Percentiles rank a stretch among this genome's conserved stretches.
These are phyloP conservation scores for Colossoma macropomum DNA, from an alignment of 2,113 vertebrate species.

Conservation along the genomic window DNA sequence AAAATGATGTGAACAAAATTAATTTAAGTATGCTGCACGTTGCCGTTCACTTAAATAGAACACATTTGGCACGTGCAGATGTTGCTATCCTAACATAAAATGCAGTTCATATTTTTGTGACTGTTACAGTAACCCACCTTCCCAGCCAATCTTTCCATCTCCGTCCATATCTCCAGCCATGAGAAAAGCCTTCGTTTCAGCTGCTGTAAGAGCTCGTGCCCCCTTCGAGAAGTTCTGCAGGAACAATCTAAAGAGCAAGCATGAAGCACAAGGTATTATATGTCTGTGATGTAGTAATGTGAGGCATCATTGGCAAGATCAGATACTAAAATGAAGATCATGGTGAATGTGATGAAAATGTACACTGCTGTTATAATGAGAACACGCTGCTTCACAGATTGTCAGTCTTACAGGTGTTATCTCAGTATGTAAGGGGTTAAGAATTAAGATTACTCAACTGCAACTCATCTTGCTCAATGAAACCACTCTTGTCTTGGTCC, in stretches of 20 bases:
- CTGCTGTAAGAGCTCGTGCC: constrained; percentile 67
- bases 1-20: too few relatives aligned
- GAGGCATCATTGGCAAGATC: background rate
- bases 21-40: too few relatives aligned
- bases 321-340: too few relatives aligned
- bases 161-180: constrained; percentile 72
- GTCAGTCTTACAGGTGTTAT: too few relatives aligned
- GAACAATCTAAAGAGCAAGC: constrained; percentile 66
- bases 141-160: constrained; percentile 75
- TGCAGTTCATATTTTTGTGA: background rate
- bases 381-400: too few relatives aligned
- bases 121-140: constrained; percentile 59
- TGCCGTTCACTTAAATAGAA: too few relatives aligned
- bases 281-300: background rate
- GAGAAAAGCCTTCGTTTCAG: constrained; percentile 74
- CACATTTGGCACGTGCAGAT: too few relatives aligned
- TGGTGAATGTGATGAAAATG: too few relatives aligned
- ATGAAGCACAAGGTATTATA: background rate
- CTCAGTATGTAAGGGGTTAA: too few relatives aligned
- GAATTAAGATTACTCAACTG: constrained; percentile 67
- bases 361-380: too few relatives aligned
- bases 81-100: too few relatives aligned
- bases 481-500: constrained; percentile 77
- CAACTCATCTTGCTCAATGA: constrained; percentile 76
- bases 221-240: constrained; percentile 75